Percentiles rank a stretch among this genome's conserved stretches.
phyloP scores from a whole-genome alignment of 1,140 invertebrate genomes.

The Brachionus rubens region DNA sequence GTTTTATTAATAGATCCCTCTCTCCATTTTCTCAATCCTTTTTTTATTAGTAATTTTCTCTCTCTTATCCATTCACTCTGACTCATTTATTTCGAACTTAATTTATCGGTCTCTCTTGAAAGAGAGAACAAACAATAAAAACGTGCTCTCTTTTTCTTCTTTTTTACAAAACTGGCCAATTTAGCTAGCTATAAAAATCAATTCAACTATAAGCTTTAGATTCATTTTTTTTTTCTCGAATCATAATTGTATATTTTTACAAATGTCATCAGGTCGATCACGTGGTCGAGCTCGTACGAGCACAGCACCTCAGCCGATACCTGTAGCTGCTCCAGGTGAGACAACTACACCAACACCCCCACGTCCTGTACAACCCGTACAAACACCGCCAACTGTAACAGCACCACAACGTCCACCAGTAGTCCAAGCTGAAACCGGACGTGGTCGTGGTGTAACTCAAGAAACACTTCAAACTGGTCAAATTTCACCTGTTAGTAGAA shows the following conservation, averaged over 20 bases:
- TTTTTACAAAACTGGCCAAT: too few relatives aligned
- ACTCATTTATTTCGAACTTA: too few relatives aligned
- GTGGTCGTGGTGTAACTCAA: not conserved
- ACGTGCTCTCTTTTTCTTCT: too few relatives aligned
- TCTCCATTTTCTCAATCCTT: too few relatives aligned
- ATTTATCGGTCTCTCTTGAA: too few relatives aligned
- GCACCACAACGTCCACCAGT: not conserved
- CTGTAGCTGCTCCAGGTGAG: not conserved
- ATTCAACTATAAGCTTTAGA: not conserved
- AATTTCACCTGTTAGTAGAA: slow-evolving; percentile 8
- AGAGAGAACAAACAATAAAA: too few relatives aligned
- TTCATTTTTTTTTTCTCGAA: not conserved
- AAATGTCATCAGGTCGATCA: slow-evolving; percentile 17
- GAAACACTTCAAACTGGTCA: not conserved
- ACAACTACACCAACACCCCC: not conserved
- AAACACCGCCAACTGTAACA: not conserved
- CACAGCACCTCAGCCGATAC: not conserved
- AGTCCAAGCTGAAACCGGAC: not conserved
- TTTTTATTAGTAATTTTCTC: too few relatives aligned
- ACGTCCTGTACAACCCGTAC: too few relatives aligned
- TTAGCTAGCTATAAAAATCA: too few relatives aligned
- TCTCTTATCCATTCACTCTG: too few relatives aligned
- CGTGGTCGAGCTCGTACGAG: slow-evolving; percentile 31
- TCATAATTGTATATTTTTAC: not conserved
- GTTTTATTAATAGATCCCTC: too few relatives aligned